Percentiles rank a stretch among this genome's conserved stretches.
Evolutionary conservation across 2,888 invertebrate genomes (phyloP).

Genomic region (Patella ulyssiponensis): DNA sequence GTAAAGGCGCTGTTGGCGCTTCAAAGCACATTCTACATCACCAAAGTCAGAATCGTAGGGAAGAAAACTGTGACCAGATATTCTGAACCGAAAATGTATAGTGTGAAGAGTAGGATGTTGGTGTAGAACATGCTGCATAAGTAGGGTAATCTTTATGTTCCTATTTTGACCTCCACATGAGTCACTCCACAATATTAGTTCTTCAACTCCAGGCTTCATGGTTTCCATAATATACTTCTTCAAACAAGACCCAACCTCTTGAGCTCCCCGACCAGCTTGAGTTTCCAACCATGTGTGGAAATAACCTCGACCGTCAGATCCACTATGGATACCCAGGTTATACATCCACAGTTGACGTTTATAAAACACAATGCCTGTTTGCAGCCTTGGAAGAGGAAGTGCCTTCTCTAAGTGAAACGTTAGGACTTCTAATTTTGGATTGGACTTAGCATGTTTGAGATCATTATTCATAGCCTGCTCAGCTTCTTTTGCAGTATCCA

Average conservation of each 20-base stretch:
- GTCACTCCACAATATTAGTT: neutral
- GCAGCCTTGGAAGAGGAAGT: neutral
- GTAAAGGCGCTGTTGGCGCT: neutral
- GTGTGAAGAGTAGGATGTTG: neutral
- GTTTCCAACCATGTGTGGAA: neutral
- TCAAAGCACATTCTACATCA: neutral
- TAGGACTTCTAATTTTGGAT: neutral
- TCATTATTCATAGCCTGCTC: neutral
- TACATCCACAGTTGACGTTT: neutral
- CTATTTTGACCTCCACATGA: slow-evolving; percentile 1
- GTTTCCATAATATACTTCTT: neutral
- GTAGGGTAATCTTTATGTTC: neutral
- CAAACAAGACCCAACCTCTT: neutral
- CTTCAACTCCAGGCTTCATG: neutral
- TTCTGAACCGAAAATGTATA: neutral
- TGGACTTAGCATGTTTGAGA: neutral
- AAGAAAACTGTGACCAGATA: neutral
- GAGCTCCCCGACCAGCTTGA: neutral
- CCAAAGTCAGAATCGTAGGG: neutral
- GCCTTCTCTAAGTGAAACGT: neutral
- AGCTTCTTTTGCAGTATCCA: neutral
- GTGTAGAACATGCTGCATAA: neutral
- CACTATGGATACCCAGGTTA: neutral
- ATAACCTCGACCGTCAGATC: neutral
- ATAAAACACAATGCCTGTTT: neutral